Percentiles rank a stretch among this genome's conserved stretches.
phyloP scores from a whole-genome alignment of 2,797 vertebrate species.

The Caiman crocodilus region DNA sequence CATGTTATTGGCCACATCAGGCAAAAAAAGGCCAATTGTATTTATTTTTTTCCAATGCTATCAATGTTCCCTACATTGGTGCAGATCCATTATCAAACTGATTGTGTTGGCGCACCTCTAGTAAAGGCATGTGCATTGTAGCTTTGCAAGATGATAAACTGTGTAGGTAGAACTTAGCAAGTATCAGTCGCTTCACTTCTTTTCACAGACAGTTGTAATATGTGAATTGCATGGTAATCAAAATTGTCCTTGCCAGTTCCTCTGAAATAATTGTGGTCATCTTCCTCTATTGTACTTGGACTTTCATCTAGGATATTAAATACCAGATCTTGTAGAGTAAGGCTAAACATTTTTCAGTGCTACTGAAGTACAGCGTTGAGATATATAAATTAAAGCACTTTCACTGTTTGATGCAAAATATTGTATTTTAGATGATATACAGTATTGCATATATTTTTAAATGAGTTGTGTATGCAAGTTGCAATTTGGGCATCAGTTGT shows the following conservation, averaged over 20 bases:
- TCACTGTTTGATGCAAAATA: not conserved
- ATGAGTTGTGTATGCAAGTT: not conserved
- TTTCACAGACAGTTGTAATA: not conserved
- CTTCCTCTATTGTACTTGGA: not conserved
- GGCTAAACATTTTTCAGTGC: not conserved
- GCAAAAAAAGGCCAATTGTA: no score
- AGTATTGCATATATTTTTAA: not conserved
- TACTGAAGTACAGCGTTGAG: not conserved
- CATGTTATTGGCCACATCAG: no score
- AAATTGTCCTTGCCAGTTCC: not conserved
- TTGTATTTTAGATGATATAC: not conserved
- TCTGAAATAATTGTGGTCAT: not conserved
- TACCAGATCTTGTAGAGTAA: not conserved
- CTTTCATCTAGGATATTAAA: not conserved
- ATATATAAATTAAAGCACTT: not conserved
- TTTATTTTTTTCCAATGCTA: no score
- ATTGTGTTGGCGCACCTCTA: no score
- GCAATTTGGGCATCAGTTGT: not conserved
- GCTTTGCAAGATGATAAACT: not conserved
- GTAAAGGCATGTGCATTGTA: not conserved
- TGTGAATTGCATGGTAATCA: not conserved
- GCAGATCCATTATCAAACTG: no score
- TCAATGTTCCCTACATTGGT: no score
- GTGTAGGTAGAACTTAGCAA: not conserved
- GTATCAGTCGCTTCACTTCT: not conserved